Percentiles rank a stretch among this genome's conserved stretches.
These are phyloP conservation scores for Apostichopus japonicus DNA, from an alignment of 35 echinoderm and acorn worm species.

Conservation along the genomic window DNA sequence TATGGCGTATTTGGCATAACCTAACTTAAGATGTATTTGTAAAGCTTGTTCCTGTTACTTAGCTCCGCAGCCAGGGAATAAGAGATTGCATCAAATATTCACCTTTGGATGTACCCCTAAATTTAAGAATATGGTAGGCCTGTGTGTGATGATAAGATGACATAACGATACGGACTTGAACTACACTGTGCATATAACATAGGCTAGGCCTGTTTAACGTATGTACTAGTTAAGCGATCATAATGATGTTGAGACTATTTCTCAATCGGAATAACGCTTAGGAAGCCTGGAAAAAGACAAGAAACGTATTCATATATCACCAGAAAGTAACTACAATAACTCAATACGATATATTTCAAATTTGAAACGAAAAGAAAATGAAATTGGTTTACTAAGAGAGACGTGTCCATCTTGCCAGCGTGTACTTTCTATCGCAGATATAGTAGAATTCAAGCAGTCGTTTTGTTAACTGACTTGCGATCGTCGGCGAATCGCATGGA, in stretches of 20 bases:
- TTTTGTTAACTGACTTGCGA: neutral
- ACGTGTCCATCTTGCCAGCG: slow-evolving; percentile 18
- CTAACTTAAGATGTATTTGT: too few species aligned
- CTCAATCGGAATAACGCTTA: neutral
- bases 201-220: neutral
- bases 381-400: neutral
- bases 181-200: too few species aligned
- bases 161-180: too few species aligned
- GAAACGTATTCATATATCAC: neutral
- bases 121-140: too few species aligned
- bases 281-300: neutral
- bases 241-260: neutral
- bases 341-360: neutral
- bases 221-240: slow-evolving; percentile 2
- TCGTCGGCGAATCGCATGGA: too few species aligned
- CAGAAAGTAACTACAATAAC: neutral
- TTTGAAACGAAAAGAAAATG: neutral
- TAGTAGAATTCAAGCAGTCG: neutral
- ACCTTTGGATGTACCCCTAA: too few species aligned
- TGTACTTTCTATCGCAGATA: neutral
- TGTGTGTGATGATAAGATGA: too few species aligned
- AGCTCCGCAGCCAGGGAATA: too few species aligned
- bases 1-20: too few species aligned
- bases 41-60: too few species aligned
- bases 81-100: too few species aligned